Base-by-base conservation (phyloP, 2,888 invertebrate species). In the Ariolimax columbianus region DNA sequence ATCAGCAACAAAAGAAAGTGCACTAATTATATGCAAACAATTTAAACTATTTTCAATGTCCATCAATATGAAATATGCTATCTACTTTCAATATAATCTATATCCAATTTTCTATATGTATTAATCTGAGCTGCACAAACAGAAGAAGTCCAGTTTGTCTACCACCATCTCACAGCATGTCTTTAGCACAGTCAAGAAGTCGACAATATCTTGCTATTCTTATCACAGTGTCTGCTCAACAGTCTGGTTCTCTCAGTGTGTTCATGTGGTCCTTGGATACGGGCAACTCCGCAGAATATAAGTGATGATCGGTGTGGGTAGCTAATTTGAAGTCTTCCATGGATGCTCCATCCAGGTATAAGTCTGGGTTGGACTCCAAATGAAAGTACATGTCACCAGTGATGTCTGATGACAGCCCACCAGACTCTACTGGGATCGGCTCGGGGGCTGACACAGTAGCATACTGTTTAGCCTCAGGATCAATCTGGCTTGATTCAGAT, bases 401-500 rank as follows among this genome's bases (percentile, higher is more conserved):
- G 7, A 66, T 26, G 33, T 68, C 79, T 26, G 17, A 47, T 6
- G 82, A 43, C 23, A 55, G 51, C n/a, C 36, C 77, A 9, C 23
- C 33, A 23, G 23, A 19, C n/a, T 73, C 82, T 33, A 19, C 40
- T 40, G 40, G 40, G 0, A 55, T 38, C 26, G 66, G 83, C 30
- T 77, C 84, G 68, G 89, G 89, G n/a, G 85, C 72, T 0, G 79
- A 30, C 66, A 90, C 91, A n/a, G 91, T 91, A 72, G 89, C 88
- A 83, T 91, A 91, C 36, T 90, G 90, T 68, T 90, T 89, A 83
- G 88, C 91, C 72, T 90, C 89, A 23, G 91, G 91, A 78, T 91
- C 91, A 66, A 91, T 91, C 51, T 87, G 85, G 23, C 89, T 89
- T 19, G 87, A 79, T 4, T 87, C 88, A 36, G 86, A 87, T 23